Conservation (phyloP, 1,140 invertebrate genomes). For the Pentalonia nigronervosa region DNA sequence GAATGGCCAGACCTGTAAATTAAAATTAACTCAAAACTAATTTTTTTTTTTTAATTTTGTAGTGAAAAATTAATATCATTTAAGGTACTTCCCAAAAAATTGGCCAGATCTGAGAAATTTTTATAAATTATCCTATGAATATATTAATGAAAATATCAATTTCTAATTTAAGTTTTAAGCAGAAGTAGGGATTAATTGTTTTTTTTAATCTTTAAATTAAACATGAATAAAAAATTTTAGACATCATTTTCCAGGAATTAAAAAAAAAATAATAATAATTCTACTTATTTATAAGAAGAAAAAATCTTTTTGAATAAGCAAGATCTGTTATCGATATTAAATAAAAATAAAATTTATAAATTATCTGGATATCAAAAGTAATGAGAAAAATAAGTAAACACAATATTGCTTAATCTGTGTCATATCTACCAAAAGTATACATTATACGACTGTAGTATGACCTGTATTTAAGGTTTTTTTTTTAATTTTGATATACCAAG, state of each 20-base stretch:
- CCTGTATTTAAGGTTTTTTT: background rate
- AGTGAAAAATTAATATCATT: background rate
- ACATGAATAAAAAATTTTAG: too few relatives aligned
- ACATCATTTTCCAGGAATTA: too few relatives aligned
- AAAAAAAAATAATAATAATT: background rate
- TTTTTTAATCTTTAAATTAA: background rate
- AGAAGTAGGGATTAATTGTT: background rate
- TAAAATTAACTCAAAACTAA: background rate
- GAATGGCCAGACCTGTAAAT: background rate
- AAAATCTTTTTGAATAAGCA: too few relatives aligned
- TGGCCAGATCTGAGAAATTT: background rate
- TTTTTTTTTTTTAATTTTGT: background rate
- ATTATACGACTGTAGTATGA: too few relatives aligned
- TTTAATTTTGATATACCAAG: background rate
- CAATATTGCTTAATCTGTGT: background rate
- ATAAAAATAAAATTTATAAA: too few relatives aligned
- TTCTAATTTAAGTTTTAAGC: background rate
- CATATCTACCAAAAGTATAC: background rate
- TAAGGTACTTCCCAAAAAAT: background rate
- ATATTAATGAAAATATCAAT: background rate
- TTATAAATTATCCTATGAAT: background rate
- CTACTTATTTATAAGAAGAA: background rate
- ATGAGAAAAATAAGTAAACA: background rate
- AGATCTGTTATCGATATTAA: too few relatives aligned
- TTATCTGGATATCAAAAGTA: too few relatives aligned